These are phyloP conservation scores for Drosophila siamana DNA, from an alignment of 2,888 invertebrate genomes.

Conservation along the genomic window DNA sequence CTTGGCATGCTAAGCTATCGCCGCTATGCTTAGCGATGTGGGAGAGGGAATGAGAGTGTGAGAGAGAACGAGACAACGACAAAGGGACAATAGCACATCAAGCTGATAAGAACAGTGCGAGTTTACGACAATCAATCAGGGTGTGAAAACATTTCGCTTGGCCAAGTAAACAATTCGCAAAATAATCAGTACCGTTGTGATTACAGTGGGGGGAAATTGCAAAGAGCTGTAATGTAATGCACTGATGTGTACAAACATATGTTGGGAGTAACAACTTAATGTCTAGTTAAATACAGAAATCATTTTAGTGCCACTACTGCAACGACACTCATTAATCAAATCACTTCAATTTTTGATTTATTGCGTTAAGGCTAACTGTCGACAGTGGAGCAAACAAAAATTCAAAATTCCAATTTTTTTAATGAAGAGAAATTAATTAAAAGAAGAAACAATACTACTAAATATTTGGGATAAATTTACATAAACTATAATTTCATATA, in stretches of 20 bases:
- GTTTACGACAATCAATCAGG: constrained; percentile 56
- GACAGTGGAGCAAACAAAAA: too few relatives aligned
- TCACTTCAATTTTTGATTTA: too few relatives aligned
- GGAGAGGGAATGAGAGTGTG: neutral
- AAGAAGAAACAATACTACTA: too few relatives aligned
- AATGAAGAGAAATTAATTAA: too few relatives aligned
- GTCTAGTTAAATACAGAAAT: neutral
- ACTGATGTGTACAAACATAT: neutral
- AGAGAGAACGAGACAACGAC: constrained; percentile 2
- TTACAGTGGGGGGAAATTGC: neutral
- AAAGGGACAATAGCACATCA: constrained; percentile 25
- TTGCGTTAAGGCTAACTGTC: too few relatives aligned
- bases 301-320: too few relatives aligned
- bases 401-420: too few relatives aligned
- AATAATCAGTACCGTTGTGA: constrained; percentile 30
- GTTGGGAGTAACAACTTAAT: neutral
- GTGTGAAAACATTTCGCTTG: constrained; percentile 43
- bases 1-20: too few relatives aligned
- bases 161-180: constrained; percentile 52
- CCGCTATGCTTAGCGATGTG: constrained; percentile 10
- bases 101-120: constrained; percentile 49
- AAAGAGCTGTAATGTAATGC: neutral
- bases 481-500: too few relatives aligned
- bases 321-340: too few relatives aligned
- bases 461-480: too few relatives aligned